Conservation (phyloP, 2,113 vertebrate genomes). For the Eptesicus fuscus region DNA sequence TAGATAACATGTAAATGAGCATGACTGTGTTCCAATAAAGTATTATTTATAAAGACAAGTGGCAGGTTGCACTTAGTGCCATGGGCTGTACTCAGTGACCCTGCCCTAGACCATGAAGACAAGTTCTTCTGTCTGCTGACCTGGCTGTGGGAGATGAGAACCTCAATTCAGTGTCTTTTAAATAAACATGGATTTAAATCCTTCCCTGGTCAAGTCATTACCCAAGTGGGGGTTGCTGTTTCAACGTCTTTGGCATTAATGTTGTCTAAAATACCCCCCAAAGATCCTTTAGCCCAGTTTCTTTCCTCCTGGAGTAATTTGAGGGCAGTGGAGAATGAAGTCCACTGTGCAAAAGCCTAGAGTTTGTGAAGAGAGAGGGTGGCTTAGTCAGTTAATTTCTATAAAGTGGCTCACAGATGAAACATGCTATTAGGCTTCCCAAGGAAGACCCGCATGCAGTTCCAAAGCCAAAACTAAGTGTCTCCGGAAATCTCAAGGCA, state of each 20-base stretch:
- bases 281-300: neutral
- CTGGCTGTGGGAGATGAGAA: neutral
- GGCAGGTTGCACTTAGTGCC: neutral
- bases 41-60: neutral
- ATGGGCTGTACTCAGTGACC: neutral
- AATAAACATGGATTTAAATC: neutral
- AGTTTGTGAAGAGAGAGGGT: neutral
- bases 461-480: neutral
- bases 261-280: neutral
- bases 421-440: neutral
- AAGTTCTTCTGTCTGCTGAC: neutral
- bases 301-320: neutral
- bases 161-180: neutral
- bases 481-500: constrained; percentile 26
- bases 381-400: constrained; percentile 35
- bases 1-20: neutral
- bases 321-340: neutral
- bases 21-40: neutral
- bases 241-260: neutral
- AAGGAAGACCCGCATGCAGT: constrained; percentile 33
- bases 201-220: neutral
- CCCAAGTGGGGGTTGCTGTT: neutral
- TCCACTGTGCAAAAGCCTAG: neutral
- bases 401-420: constrained; percentile 35
- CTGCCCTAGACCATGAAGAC: neutral